Conservation (phyloP, 2,888 invertebrate species). For the Tetrapedia diversipes region DNA sequence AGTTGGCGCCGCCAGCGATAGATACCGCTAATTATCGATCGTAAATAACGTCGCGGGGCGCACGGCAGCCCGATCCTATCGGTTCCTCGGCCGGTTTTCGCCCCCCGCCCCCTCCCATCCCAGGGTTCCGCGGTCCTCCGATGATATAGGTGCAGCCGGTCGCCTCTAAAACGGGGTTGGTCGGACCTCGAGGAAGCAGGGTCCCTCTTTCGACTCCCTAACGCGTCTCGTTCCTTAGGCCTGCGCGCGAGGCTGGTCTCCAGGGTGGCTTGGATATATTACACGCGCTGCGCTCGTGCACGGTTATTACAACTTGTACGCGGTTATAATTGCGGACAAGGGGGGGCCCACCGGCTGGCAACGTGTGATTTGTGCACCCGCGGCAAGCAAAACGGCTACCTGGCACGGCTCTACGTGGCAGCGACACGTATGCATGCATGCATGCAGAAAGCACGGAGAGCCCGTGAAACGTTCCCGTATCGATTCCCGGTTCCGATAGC, state of each 20-base stretch:
- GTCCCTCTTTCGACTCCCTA: conserved; percentile 22
- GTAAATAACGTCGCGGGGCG: conserved; percentile 80
- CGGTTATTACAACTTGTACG: conserved; percentile 77
- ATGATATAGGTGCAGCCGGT: conserved; percentile 69
- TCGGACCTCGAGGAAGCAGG: conserved; percentile 37
- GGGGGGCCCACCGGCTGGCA: conserved; percentile 46
- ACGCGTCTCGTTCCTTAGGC: conserved; percentile 12
- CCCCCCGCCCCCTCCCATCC: conserved; percentile 63
- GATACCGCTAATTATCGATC: conserved; percentile 83
- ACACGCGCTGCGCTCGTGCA: conserved; percentile 71
- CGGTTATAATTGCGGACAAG: conserved; percentile 74
- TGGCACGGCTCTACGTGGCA: conserved; percentile 41
- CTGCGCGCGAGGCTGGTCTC: conserved; percentile 60
- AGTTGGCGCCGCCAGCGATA: conserved; percentile 82
- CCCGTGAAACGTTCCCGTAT: conserved; percentile 44
- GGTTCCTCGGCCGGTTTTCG: conserved; percentile 61
- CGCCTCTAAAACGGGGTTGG: conserved; percentile 61
- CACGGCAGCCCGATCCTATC: conserved; percentile 79
- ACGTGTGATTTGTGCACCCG: conserved; percentile 66
- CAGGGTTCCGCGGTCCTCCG: conserved; percentile 66
- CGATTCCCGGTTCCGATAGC: conserved; percentile 58
- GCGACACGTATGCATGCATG: conserved; percentile 21
- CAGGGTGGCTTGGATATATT: conserved; percentile 80
- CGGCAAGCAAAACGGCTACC: conserved; percentile 59
- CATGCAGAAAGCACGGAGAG: background rate